A percentile compares a stretch with the other conserved stretches of the same genome.
Conservation (phyloP, 2,888 invertebrate genomes). For the Allygus modestus region DNA sequence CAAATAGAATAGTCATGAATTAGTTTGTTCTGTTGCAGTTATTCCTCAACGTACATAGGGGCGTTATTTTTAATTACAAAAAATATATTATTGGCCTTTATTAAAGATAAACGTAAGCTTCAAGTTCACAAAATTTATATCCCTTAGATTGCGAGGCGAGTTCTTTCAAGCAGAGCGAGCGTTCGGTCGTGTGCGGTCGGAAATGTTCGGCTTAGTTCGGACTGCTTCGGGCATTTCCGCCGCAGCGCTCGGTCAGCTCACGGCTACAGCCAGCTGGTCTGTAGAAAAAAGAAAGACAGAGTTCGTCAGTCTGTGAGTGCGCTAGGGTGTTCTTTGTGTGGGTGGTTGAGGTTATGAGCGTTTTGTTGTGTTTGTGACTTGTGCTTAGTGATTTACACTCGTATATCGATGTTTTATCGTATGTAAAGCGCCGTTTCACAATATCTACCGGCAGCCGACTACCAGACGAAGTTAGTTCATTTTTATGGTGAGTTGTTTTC, state of each 20-base stretch:
- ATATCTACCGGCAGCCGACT: background rate
- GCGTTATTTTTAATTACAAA: too few relatives aligned
- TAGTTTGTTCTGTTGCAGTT: too few relatives aligned
- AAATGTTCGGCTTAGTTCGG: slow-evolving; percentile 1
- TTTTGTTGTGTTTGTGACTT: slow-evolving; percentile 44
- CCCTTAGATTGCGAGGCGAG: too few relatives aligned
- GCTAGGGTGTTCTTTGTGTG: slow-evolving; percentile 49
- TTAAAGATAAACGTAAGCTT: too few relatives aligned
- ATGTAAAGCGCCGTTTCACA: background rate
- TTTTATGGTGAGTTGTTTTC: slow-evolving; percentile 30
- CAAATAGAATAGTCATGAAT: too few relatives aligned
- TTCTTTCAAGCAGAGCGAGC: too few relatives aligned
- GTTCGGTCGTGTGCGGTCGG: background rate
- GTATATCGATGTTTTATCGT: slow-evolving; percentile 17
- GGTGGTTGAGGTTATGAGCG: slow-evolving; percentile 52
- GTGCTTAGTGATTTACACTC: slow-evolving; percentile 15
- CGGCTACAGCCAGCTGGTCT: slow-evolving; percentile 36
- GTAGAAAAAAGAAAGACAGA: slow-evolving; percentile 59
- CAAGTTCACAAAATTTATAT: too few relatives aligned
- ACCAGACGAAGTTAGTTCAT: background rate
- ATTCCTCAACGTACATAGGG: too few relatives aligned
- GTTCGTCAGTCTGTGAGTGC: slow-evolving; percentile 51
- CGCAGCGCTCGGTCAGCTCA: background rate
- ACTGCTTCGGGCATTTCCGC: slow-evolving; percentile 34
- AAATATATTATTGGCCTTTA: too few relatives aligned